A percentile compares a stretch with the other conserved stretches of the same genome.
phyloP scores from a whole-genome alignment of 2,888 invertebrate species.

The Volucella inflata region DNA sequence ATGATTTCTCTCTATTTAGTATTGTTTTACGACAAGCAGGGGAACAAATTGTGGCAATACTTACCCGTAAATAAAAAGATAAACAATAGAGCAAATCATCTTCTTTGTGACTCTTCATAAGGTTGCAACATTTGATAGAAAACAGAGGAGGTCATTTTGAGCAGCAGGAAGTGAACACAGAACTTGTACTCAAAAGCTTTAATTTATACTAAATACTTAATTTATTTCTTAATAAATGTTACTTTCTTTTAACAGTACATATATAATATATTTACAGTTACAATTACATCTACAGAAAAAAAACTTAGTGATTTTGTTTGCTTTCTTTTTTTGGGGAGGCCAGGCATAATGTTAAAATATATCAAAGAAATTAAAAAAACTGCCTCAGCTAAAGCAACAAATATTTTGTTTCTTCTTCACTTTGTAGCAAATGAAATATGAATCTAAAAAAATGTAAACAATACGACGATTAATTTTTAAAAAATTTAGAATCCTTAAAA shows the following conservation, averaged over 20 bases:
- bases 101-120: no score
- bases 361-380: slow-evolving; percentile 9
- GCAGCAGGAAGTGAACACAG: no score
- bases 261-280: slow-evolving; percentile 72
- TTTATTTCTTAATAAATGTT: slow-evolving; percentile 74
- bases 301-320: slow-evolving; percentile 45
- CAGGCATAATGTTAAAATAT: slow-evolving; percentile 43
- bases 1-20: no score
- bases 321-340: slow-evolving; percentile 9
- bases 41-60: no score
- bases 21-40: no score
- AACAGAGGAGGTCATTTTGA: no score
- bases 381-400: slow-evolving; percentile 47
- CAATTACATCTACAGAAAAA: slow-evolving; percentile 54
- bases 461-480: slow-evolving; percentile 38
- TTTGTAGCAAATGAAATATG: slow-evolving; percentile 42
- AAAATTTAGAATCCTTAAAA: slow-evolving; percentile 40
- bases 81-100: no score
- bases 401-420: slow-evolving; percentile 26
- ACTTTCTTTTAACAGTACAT: slow-evolving; percentile 68
- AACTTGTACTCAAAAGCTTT: not conserved
- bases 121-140: no score
- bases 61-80: no score
- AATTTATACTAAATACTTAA: slow-evolving; percentile 72
- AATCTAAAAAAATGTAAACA: slow-evolving; percentile 38